A percentile compares a stretch with the other conserved stretches of the same genome.
Conservation (phyloP, 2,888 invertebrate genomes). For the Limnephilus marmoratus region DNA sequence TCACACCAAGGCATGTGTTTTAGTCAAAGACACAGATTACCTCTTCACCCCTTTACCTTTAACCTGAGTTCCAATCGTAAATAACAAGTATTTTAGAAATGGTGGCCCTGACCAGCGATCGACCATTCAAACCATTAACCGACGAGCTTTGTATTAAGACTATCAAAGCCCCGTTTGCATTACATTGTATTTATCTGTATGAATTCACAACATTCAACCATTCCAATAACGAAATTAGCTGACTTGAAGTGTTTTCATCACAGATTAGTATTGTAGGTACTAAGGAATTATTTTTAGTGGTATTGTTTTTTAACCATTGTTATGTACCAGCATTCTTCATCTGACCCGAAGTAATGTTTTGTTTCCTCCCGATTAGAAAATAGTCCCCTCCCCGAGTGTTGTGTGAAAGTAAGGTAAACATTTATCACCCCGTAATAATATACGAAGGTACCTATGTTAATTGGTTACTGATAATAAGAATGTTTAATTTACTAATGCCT, state of each 20-base stretch:
- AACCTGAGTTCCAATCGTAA: slow-evolving; percentile 10
- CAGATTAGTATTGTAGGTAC: slow-evolving; percentile 24
- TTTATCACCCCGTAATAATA: slow-evolving; percentile 33
- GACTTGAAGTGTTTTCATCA: slow-evolving; percentile 18
- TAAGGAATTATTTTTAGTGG: not conserved
- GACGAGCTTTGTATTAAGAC: slow-evolving; percentile 63
- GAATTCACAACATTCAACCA: slow-evolving; percentile 14
- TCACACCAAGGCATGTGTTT: slow-evolving; percentile 96
- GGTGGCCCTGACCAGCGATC: slow-evolving; percentile 55
- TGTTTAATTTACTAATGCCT: slow-evolving; percentile 47
- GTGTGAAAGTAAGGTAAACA: slow-evolving; percentile 45
- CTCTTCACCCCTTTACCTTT: not conserved
- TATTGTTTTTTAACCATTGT: slow-evolving; percentile 19
- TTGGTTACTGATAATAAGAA: slow-evolving; percentile 35
- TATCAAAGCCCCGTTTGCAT: slow-evolving; percentile 55
- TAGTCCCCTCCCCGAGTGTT: slow-evolving; percentile 44
- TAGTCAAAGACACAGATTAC: slow-evolving; percentile 52
- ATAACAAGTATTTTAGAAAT: slow-evolving; percentile 51
- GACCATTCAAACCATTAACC: slow-evolving; percentile 54
- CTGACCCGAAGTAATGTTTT: slow-evolving; percentile 57
- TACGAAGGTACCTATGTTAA: slow-evolving; percentile 33
- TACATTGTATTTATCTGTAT: slow-evolving; percentile 21
- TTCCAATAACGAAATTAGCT: slow-evolving; percentile 27
- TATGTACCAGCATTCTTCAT: slow-evolving; percentile 49
- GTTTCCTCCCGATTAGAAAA: slow-evolving; percentile 8